Conservation (phyloP, 64 coral and sea anemone genomes). For the Catalaphyllia jardinei region DNA sequence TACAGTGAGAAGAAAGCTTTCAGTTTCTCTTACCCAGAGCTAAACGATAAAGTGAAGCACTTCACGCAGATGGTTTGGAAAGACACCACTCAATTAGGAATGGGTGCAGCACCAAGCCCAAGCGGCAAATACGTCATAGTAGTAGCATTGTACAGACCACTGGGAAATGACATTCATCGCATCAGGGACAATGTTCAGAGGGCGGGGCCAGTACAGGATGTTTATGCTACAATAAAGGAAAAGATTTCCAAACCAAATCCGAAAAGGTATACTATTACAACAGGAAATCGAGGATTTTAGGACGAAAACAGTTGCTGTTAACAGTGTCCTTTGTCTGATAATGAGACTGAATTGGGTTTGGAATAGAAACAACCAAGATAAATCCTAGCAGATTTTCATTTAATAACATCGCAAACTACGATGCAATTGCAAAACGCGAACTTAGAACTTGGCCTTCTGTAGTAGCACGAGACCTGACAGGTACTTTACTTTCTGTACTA, state of each 20-base stretch:
- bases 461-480: no score
- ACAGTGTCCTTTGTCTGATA: no score
- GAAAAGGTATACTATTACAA: background rate
- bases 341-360: no score
- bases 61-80: slow-evolving; percentile 89
- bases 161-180: slow-evolving; percentile 75
- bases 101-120: slow-evolving; percentile 81
- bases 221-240: slow-evolving; percentile 85
- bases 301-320: no score
- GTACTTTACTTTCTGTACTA: no score
- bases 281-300: background rate
- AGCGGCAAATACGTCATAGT: slow-evolving; percentile 86
- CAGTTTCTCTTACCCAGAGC: slow-evolving; percentile 82
- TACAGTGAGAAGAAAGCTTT: slow-evolving; percentile 73
- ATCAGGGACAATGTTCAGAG: slow-evolving; percentile 67
- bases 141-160: slow-evolving; percentile 79
- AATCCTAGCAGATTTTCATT: no score
- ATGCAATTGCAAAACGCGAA: no score
- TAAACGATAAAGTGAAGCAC: slow-evolving; percentile 68
- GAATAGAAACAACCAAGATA: no score
- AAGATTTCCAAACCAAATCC: slow-evolving; percentile 63
- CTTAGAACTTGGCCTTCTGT: no score
- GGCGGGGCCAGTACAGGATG: slow-evolving; percentile 65
- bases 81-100: slow-evolving; percentile 71
- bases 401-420: no score